Percentiles rank a stretch among this genome's conserved stretches.
Conservation (phyloP, 2,888 invertebrate genomes). For the Aquatica leii region DNA sequence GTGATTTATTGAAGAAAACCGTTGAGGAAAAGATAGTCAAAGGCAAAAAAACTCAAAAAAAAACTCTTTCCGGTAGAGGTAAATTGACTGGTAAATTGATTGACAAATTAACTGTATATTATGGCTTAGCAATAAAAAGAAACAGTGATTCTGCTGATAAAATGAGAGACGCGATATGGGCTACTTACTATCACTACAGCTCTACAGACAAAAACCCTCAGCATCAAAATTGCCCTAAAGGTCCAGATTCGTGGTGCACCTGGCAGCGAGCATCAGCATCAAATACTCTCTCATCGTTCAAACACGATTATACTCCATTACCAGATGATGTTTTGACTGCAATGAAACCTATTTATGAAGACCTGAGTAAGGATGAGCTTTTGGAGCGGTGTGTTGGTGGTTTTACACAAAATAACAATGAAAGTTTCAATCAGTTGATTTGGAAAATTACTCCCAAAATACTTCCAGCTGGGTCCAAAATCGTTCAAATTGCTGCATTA, state of each 20-base stretch:
- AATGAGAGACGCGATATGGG: background rate
- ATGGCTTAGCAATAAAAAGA: background rate
- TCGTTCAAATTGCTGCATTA: too few species aligned
- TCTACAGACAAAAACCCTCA: background rate
- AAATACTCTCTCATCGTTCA: background rate
- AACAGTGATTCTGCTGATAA: background rate
- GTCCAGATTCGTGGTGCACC: background rate
- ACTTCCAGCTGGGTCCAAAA: too few species aligned
- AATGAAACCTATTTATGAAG: slow-evolving; percentile 48
- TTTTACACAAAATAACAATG: slow-evolving; percentile 51
- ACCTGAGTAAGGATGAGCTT: slow-evolving; percentile 48
- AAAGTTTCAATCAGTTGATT: slow-evolving; percentile 49
- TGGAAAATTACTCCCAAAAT: too few species aligned
- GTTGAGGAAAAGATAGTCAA: background rate
- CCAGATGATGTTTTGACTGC: slow-evolving; percentile 32
- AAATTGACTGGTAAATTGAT: too few species aligned
- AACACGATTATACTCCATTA: background rate
- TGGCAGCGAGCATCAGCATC: background rate
- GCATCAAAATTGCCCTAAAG: background rate
- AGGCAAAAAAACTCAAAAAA: background rate
- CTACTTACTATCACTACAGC: background rate
- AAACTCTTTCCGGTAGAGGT: too few species aligned
- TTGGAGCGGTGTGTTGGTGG: slow-evolving; percentile 49
- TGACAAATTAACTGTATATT: too few species aligned
- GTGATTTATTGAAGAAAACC: background rate